phyloP scores from a whole-genome alignment of 2,797 vertebrate genomes.

The Gadopsis bispinosus region DNA sequence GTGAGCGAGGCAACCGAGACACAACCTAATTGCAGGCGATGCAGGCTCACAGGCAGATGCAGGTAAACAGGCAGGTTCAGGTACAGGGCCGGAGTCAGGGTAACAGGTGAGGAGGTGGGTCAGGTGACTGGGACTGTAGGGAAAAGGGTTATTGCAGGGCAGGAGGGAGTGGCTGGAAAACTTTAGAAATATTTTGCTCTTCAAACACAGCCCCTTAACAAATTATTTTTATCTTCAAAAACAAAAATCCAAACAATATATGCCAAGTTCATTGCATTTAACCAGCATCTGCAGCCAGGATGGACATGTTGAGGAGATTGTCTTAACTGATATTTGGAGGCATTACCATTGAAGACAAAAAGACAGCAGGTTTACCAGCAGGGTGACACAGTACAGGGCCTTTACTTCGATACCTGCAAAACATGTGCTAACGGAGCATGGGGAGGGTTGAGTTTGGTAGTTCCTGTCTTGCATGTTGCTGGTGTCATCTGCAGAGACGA shows the following conservation, averaged over 20 bases:
- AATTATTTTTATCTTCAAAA: not conserved
- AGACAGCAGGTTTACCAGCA: not conserved
- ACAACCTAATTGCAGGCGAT: too few species aligned
- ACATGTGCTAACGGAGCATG: not conserved
- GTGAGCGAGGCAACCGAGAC: too few species aligned
- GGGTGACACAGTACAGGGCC: not conserved
- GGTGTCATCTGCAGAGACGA: conserved; percentile 3
- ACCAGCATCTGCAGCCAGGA: not conserved
- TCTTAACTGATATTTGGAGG: conserved; percentile 3
- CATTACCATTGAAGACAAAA: not conserved
- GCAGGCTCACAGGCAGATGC: too few species aligned
- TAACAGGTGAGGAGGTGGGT: too few species aligned
- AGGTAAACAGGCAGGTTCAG: too few species aligned
- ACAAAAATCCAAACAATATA: not conserved
- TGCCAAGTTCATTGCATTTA: not conserved
- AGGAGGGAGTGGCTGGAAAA: not conserved
- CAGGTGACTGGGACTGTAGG: too few species aligned
- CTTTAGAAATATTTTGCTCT: not conserved
- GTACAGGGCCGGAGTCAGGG: too few species aligned
- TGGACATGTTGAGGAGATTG: not conserved
- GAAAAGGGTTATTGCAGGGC: too few species aligned
- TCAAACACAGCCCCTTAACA: not conserved
- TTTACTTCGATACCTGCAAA: conserved; percentile 9
- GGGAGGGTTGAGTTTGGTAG: not conserved
- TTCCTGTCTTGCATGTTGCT: not conserved